A percentile compares a stretch with the other conserved stretches of the same genome.
These are phyloP conservation scores for Paragorgia papillata DNA, from an alignment of 92 coral and sea anemone species.

Conservation along the genomic window DNA sequence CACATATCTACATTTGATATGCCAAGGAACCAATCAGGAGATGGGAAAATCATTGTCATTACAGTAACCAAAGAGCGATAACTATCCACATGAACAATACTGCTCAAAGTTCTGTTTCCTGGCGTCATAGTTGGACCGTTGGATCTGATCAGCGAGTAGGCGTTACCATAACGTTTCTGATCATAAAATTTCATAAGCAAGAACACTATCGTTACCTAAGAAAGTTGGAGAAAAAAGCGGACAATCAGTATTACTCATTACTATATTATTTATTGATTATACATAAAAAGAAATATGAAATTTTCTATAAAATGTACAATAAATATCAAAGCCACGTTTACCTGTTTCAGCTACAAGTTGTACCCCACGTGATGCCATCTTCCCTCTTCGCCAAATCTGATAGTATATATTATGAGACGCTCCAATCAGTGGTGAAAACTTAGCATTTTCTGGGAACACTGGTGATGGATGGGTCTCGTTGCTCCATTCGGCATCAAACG, in stretches of 20 bases:
- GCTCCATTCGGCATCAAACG: conserved; percentile 51
- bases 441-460: conserved; percentile 18
- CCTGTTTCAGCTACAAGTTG: conserved; percentile 56
- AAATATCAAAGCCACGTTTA: no score
- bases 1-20: neutral
- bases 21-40: conserved; percentile 3
- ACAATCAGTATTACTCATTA: no score
- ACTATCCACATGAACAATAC: neutral
- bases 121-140: neutral
- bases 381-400: conserved; percentile 53
- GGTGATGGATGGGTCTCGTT: conserved; percentile 35
- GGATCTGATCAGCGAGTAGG: neutral
- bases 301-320: no score
- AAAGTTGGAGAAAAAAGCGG: neutral
- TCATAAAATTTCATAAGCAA: neutral
- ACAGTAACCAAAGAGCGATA: neutral
- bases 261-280: no score
- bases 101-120: neutral
- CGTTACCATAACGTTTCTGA: neutral
- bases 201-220: neutral
- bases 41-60: neutral
- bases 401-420: conserved; percentile 57
- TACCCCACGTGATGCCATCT: conserved; percentile 55
- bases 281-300: no score
- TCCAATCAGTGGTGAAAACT: conserved; percentile 57